These are phyloP conservation scores for Incurvaria masculella DNA, from an alignment of 2,888 invertebrate species.

Conservation along the genomic window DNA sequence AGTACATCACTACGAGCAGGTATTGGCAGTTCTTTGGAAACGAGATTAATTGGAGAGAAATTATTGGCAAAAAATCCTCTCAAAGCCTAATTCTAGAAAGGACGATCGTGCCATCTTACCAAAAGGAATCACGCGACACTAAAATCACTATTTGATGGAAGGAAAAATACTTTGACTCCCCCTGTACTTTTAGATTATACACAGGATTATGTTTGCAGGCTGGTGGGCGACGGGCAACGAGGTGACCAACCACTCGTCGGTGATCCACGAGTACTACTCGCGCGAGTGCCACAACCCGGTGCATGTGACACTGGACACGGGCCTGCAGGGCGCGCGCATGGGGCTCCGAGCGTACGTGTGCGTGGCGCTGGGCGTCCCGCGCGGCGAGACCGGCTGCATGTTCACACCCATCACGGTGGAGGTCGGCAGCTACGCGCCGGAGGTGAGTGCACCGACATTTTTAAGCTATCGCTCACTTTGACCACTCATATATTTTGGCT, in stretches of 20 bases:
- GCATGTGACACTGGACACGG: constrained; percentile 94
- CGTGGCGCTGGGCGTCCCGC: constrained; percentile 90
- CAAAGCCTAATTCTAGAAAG: too few relatives aligned
- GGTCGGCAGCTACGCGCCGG: constrained; percentile 88
- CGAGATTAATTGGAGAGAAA: too few relatives aligned
- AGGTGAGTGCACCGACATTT: too few relatives aligned
- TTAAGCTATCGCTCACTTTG: too few relatives aligned
- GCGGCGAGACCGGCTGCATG: constrained; percentile 91
- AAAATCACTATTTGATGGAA: too few relatives aligned
- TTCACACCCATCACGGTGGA: constrained; percentile 94
- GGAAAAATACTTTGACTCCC: not conserved
- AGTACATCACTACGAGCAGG: too few relatives aligned
- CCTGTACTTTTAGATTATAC: not conserved
- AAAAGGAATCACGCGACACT: too few relatives aligned
- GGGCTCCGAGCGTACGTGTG: constrained; percentile 93
- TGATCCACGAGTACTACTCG: constrained; percentile 96
- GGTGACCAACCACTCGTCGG: constrained; percentile 94
- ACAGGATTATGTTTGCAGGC: constrained; percentile 38
- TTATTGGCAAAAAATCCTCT: too few relatives aligned
- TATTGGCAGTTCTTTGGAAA: too few relatives aligned
- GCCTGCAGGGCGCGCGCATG: constrained; percentile 84
- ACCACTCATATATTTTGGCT: too few relatives aligned
- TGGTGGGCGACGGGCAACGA: constrained; percentile 99
- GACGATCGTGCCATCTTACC: too few relatives aligned
- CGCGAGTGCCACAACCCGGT: constrained; percentile 93